These are phyloP conservation scores for Eurytoma adleriae DNA, from an alignment of 2,888 invertebrate species.

Conservation along the genomic window DNA sequence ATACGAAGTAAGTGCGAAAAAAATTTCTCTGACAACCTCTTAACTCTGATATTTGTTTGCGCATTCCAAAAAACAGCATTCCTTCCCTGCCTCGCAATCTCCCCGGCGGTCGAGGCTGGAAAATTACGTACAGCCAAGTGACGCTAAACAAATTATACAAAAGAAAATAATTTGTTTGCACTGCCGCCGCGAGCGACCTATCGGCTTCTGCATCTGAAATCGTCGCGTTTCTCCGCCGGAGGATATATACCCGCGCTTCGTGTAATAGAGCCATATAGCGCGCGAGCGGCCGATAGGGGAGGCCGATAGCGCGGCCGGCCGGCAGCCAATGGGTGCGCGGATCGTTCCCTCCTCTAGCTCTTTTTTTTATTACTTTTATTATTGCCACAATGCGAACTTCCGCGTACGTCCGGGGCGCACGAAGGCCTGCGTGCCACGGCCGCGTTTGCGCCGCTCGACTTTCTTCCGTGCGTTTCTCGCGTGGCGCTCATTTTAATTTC, in stretches of 20 bases:
- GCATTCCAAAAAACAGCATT: no score
- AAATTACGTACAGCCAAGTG: no score
- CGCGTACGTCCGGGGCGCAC: constrained; percentile 60
- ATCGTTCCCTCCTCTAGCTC: constrained; percentile 15
- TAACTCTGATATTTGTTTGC: no score
- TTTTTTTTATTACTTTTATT: constrained; percentile 63
- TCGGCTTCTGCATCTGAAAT: no score
- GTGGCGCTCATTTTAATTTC: neutral
- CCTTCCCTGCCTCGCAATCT: no score
- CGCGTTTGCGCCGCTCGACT: constrained; percentile 47
- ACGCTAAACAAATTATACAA: no score
- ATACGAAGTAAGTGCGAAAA: no score
- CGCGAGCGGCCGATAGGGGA: constrained; percentile 54
- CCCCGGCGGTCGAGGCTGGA: no score
- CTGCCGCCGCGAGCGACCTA: no score
- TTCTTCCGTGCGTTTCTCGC: neutral
- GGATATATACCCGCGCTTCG: constrained; percentile 34
- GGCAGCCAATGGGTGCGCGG: neutral
- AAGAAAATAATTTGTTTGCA: no score
- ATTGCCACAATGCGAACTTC: constrained; percentile 59
- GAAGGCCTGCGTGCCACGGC: constrained; percentile 60
- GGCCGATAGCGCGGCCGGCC: constrained; percentile 14
- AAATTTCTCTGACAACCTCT: no score
- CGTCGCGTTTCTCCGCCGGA: neutral
- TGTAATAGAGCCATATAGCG: constrained; percentile 62